Evolutionary conservation across 2,888 invertebrate genomes (phyloP).

Genomic region (Drosophila niveifrons): DNA sequence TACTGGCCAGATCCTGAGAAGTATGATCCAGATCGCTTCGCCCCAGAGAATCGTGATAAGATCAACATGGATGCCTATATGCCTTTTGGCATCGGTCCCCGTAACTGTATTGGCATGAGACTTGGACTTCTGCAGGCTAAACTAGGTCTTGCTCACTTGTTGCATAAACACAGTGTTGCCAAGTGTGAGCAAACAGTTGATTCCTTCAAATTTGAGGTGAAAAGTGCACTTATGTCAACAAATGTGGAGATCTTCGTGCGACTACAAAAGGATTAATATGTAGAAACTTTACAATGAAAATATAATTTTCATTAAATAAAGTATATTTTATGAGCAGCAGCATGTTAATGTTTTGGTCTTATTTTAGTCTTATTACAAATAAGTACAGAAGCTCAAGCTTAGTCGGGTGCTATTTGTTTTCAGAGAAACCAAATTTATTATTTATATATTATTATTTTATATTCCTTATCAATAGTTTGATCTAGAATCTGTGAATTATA

Average conservation of each 20-base stretch:
- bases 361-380: too few species aligned
- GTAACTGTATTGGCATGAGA: slow-evolving; percentile 67
- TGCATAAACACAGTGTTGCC: background rate
- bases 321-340: too few species aligned
- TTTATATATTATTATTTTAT: too few species aligned
- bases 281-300: too few species aligned
- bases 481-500: too few species aligned
- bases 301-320: too few species aligned
- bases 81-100: slow-evolving; percentile 24
- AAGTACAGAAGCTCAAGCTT: too few species aligned
- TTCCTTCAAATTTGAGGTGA: background rate
- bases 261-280: slow-evolving; percentile 3
- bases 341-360: too few species aligned
- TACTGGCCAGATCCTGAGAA: slow-evolving; percentile 21
- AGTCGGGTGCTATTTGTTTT: too few species aligned
- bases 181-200: background rate
- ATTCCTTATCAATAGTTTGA: too few species aligned
- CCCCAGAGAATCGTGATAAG: too few species aligned
- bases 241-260: background rate
- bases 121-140: slow-evolving; percentile 64
- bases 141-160: slow-evolving; percentile 47
- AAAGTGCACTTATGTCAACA: background rate
- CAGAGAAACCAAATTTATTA: too few species aligned
- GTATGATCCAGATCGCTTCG: background rate
- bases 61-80: slow-evolving; percentile 51